Percentiles rank a stretch among this genome's conserved stretches.
Evolutionary conservation across 1,140 invertebrate species (phyloP).

Genomic region (Akabosia matsudoensis): DNA sequence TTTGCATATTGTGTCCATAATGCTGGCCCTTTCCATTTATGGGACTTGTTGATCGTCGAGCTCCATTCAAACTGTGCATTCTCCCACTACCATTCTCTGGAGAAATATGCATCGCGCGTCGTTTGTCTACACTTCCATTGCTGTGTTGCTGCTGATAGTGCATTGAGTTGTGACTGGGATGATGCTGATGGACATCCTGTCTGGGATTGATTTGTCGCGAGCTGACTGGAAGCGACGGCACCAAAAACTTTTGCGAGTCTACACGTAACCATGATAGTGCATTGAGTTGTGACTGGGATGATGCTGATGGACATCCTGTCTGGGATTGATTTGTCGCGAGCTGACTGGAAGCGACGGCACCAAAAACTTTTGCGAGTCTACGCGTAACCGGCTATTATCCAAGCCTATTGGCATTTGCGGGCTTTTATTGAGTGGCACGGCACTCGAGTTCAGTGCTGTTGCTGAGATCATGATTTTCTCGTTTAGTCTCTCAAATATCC

Average conservation of each 20-base stretch:
- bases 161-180: background rate
- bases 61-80: slow-evolving; percentile 24
- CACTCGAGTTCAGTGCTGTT: slow-evolving; percentile 3
- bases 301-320: background rate
- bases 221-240: slow-evolving; percentile 45
- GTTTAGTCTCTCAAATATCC: background rate
- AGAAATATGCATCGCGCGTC: slow-evolving; percentile 5
- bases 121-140: background rate
- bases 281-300: background rate
- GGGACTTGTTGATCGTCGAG: slow-evolving; percentile 13
- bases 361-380: slow-evolving; percentile 46
- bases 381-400: slow-evolving; percentile 22
- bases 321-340: background rate
- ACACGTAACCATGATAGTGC: too few relatives aligned
- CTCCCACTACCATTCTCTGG: background rate
- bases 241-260: slow-evolving; percentile 46
- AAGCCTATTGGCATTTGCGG: slow-evolving; percentile 14
- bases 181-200: background rate
- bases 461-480: slow-evolving; percentile 26
- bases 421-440: slow-evolving; percentile 6
- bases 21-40: background rate
- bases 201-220: background rate
- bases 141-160: slow-evolving; percentile 1
- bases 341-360: slow-evolving; percentile 45
- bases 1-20: background rate